Percentiles rank a stretch among this genome's conserved stretches.
These are phyloP conservation scores for Chydorus sphaericus DNA, from an alignment of 2,888 invertebrate species.

Conservation along the genomic window DNA sequence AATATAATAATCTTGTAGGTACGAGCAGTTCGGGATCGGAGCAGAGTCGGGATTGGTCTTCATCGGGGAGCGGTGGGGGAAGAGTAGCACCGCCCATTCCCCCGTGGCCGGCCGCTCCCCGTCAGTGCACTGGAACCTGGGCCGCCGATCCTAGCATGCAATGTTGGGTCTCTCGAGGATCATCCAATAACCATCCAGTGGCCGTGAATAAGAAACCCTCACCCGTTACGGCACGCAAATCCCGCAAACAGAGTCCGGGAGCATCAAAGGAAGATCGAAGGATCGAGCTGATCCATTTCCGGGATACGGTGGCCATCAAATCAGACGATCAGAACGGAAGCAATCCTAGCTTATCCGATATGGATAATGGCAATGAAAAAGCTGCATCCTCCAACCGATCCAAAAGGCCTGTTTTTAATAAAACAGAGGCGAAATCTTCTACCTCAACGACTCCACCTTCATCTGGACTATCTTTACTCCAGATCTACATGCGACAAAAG, in stretches of 20 bases:
- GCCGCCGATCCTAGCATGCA: background rate
- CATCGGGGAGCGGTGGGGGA: background rate
- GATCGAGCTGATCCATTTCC: background rate
- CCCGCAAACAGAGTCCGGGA: background rate
- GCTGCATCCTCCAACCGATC: background rate
- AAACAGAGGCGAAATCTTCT: background rate
- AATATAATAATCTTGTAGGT: too few relatives aligned
- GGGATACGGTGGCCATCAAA: background rate
- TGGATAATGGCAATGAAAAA: conserved; percentile 7
- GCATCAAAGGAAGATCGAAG: background rate
- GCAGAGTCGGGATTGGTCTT: conserved; percentile 2
- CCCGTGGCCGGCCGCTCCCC: background rate
- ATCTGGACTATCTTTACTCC: conserved; percentile 9
- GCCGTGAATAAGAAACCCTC: background rate
- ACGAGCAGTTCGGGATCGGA: conserved; percentile 6
- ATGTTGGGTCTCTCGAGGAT: background rate
- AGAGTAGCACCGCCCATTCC: background rate
- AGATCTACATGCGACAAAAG: conserved; percentile 15
- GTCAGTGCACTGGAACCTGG: background rate
- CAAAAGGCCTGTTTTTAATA: background rate
- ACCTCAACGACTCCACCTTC: background rate
- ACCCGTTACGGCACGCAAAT: background rate
- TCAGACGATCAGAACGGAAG: background rate
- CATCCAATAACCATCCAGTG: background rate
- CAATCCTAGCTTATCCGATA: background rate